phyloP scores from a whole-genome alignment of 37 sponge, comb jelly and placozoan species.

The Ianthella basta region DNA sequence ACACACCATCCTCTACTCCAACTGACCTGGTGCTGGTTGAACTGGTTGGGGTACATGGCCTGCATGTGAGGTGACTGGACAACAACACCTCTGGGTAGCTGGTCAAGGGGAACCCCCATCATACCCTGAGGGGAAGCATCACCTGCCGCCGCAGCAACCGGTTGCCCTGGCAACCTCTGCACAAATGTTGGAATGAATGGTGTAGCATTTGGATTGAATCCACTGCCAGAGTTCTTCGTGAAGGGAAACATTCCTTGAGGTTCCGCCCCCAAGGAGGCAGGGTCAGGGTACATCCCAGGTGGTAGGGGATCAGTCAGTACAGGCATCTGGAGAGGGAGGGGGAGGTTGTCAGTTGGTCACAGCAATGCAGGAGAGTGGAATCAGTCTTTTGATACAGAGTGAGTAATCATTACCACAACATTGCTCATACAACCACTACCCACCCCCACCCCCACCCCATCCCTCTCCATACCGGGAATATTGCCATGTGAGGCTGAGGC shows the following conservation, averaged over 20 bases:
- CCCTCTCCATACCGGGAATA: too few species aligned
- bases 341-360: too few species aligned
- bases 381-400: too few species aligned
- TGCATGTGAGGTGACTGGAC: neutral
- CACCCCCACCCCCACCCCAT: too few species aligned
- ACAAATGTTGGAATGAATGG: slow-evolving; percentile 74
- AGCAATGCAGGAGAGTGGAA: too few species aligned
- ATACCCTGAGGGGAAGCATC: neutral
- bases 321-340: neutral
- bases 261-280: neutral
- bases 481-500: slow-evolving; percentile 1
- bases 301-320: neutral
- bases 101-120: slow-evolving; percentile 10
- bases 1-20: neutral
- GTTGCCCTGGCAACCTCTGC: slow-evolving; percentile 23
- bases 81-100: too few species aligned
- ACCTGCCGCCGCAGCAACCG: neutral
- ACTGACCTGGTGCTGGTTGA: neutral
- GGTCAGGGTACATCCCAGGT: neutral
- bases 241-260: neutral
- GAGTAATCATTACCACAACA: too few species aligned
- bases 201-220: slow-evolving; percentile 84
- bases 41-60: slow-evolving; percentile 12
- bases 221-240: slow-evolving; percentile 4
- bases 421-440: too few species aligned